Evolutionary conservation across 2,113 vertebrate species (phyloP), one percentile per base, ranked within the genome.

Genomic region (Microcebus ravelobensis): DNA sequence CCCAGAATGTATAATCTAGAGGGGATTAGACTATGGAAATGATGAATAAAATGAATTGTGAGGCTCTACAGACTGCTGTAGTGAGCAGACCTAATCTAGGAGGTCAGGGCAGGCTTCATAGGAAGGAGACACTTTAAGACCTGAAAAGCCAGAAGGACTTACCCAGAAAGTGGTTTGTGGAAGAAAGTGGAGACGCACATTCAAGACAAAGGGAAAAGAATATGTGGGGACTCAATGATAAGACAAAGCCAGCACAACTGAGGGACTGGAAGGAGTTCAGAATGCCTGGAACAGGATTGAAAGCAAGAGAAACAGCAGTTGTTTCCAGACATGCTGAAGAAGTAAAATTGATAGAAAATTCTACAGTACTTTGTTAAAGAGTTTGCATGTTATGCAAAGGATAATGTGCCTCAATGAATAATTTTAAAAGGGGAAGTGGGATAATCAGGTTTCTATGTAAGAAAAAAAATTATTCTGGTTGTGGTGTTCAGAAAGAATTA

Each of bases 201-300:
- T 84, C 71, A 59, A 90, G 31, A 52, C 23, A 25, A 86, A 93
- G 8, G 42, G 34, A 57, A 91, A 80, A 73, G 13, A 71, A 57
- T 52, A 3, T 50, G 34, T 34, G 31, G 42, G 52, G 15, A 48
- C 15, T 59, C 45, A 57, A 36, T 9, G 31, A 77, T 48, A 15
- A 83, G n/a, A 87, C 48, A 67, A 90, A 45, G 14, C 0, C 25
- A 34, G 25, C 4, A 8, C 14, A 29, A 2, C 2, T 31, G 63
- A 89, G 23, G 50, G 20, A 50, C 6, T 50, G 34, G 57, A 81
- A 31, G 3, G 27, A 23, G 5, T 52, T 59, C 73, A 8, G n/a
- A 73, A 57, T 34, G 27, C 6, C 36, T 57, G 23, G 48, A 45
- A 87, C 6, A 77, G 5, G 8, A 18, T 1, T 73, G 39, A 79